These are phyloP conservation scores for Acheta domesticus DNA, from an alignment of 2,888 invertebrate genomes.

Conservation along the genomic window DNA sequence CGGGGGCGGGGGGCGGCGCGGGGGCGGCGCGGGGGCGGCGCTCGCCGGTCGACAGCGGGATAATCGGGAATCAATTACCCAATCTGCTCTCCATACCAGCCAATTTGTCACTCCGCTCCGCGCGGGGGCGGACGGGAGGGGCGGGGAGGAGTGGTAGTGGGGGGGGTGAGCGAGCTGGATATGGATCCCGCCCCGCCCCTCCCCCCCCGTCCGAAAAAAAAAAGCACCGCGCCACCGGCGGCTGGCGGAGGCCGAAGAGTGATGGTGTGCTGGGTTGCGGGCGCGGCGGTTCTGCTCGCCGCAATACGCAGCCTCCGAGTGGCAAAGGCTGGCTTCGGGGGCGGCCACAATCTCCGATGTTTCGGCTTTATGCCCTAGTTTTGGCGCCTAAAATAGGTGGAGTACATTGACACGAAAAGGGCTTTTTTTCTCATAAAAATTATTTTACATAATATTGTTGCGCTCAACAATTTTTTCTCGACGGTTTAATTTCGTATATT, in stretches of 20 bases:
- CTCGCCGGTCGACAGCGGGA: slow-evolving; percentile 19
- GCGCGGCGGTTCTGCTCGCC: background rate
- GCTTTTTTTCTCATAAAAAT: too few relatives aligned
- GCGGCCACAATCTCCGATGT: too few relatives aligned
- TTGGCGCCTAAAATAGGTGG: too few relatives aligned
- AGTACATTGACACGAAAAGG: too few relatives aligned
- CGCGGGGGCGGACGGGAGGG: background rate
- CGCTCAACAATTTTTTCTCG: too few relatives aligned
- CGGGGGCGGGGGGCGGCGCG: background rate
- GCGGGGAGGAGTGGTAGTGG: background rate
- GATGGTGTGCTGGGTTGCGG: background rate
- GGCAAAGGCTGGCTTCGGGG: too few relatives aligned
- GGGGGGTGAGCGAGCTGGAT: background rate
- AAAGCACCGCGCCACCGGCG: background rate
- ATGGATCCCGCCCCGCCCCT: background rate
- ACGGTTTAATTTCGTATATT: too few relatives aligned
- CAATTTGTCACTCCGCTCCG: slow-evolving; percentile 27
- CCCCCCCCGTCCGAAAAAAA: background rate
- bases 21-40: background rate
- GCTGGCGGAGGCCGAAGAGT: background rate
- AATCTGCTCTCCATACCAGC: slow-evolving; percentile 26
- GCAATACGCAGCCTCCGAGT: too few relatives aligned
- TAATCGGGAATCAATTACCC: slow-evolving; percentile 33
- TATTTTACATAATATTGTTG: too few relatives aligned
- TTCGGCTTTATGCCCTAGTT: too few relatives aligned